Evolutionary conservation across 2,113 vertebrate species (phyloP).

Genomic region (Poeciliopsis occidentalis): DNA sequence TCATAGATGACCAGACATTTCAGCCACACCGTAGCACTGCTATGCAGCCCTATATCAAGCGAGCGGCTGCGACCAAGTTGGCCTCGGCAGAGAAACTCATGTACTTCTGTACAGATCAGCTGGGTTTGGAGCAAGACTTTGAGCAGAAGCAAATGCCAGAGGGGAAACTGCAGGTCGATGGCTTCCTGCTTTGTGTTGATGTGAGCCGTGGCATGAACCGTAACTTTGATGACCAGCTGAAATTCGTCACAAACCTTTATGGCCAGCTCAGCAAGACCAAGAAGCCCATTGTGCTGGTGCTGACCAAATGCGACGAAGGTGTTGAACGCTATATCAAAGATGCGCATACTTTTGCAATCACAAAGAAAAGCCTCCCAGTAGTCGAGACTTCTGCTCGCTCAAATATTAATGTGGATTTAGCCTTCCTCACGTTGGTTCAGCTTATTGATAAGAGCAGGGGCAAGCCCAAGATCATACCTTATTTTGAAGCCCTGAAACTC

Average conservation of each 20-base stretch:
- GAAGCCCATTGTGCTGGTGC: constrained; percentile 91
- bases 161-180: constrained; percentile 93
- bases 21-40: constrained; percentile 98
- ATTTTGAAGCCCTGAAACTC: constrained; percentile 95
- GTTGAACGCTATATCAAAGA: constrained; percentile 98
- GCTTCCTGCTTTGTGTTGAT: constrained; percentile 93
- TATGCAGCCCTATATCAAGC: constrained; percentile 95
- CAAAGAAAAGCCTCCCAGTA: constrained; percentile 97
- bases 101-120: constrained; percentile 99
- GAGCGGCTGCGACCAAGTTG: constrained; percentile 92
- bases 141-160: constrained; percentile 99
- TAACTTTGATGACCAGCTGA: constrained; percentile 97
- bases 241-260: constrained; percentile 93
- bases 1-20: constrained; percentile 98
- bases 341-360: constrained; percentile 92
- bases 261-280: constrained; percentile 95
- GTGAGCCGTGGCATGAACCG: constrained; percentile 98
- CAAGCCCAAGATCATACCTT: constrained; percentile 95
- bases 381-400: constrained; percentile 97
- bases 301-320: constrained; percentile 97
- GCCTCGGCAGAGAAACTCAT: constrained; percentile 98
- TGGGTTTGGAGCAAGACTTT: constrained; percentile 98
- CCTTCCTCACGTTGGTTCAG: constrained; percentile 92
- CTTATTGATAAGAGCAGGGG: constrained; percentile 90
- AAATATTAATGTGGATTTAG: constrained; percentile 95